Conservation (phyloP, 64 coral and sea anemone genomes). For the Astreopora myriophthalma region DNA sequence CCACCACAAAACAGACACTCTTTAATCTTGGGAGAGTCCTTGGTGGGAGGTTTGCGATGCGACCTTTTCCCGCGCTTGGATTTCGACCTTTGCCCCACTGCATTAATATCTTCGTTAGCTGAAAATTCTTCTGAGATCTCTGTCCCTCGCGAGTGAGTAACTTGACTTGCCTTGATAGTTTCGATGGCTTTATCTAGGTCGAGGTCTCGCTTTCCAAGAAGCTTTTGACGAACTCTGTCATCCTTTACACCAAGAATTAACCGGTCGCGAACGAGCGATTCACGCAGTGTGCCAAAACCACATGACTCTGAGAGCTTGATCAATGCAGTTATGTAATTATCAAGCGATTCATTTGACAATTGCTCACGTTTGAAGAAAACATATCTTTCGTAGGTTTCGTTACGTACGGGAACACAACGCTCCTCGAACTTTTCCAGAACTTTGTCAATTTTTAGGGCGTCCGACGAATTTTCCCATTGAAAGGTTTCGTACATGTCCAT, state of each 20-base stretch:
- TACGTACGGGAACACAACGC: constrained; percentile 28
- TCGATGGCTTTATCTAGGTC: constrained; percentile 50
- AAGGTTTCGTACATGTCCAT: constrained; percentile 53
- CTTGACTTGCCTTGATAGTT: constrained; percentile 56
- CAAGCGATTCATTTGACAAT: constrained; percentile 1
- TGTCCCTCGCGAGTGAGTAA: constrained; percentile 53
- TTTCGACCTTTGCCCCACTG: background rate
- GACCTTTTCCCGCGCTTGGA: no score
- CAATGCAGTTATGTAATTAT: constrained; percentile 47
- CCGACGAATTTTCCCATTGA: constrained; percentile 11
- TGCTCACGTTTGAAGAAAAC: constrained; percentile 61
- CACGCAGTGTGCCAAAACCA: constrained; percentile 45
- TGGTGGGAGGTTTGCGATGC: no score
- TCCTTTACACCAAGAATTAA: constrained; percentile 45
- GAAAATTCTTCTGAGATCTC: background rate
- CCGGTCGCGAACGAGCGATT: constrained; percentile 50
- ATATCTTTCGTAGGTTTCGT: constrained; percentile 59
- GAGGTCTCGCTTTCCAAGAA: constrained; percentile 51
- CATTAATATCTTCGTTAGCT: background rate
- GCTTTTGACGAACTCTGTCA: constrained; percentile 57
- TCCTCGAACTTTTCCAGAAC: constrained; percentile 60
- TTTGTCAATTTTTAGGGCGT: constrained; percentile 11
- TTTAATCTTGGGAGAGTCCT: no score
- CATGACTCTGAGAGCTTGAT: constrained; percentile 49
- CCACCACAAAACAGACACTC: no score